Evolutionary conservation across 2,888 invertebrate genomes (phyloP), one percentile per base, ranked within the genome.

Genomic region (Caenorhabditis sinica): DNA sequence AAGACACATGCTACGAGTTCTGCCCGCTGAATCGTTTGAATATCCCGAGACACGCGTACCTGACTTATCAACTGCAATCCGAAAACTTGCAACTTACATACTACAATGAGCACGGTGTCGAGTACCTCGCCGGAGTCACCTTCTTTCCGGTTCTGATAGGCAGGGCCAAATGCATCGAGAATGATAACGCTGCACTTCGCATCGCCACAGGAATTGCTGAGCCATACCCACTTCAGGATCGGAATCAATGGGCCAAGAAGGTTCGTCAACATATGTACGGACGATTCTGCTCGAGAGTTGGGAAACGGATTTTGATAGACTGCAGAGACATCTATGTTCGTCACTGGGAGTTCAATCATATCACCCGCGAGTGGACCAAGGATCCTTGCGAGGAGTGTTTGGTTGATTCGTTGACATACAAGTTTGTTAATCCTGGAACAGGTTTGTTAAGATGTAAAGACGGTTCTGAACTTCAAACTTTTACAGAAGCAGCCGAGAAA

Each of bases 121-220:
- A 30, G 2, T 51, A 28, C n/a, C 53, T 71, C 9, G 71, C 71
- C 28, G 71, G 71, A 15, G 23, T 71, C 28, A 43, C 43, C 28
- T 51, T 33, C 33, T 51, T 28, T 28, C 56, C 56, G 9, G 25
- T 56, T 4, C 28, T 28, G 28, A 56, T 15, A 28, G 25, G 49
- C 5, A 49, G 20, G 11, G 49, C 56, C 11, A 56, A 56, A 23
- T 28, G 56, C 28, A 25, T 56, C 15, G 28, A 56, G 15, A 56
- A 56, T 23, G 56, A 56, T 15, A 15, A 28, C 2, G 63, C 63
- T 25, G 43, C 45, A 4, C 6, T 65, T 1, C 23, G 40, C 15
- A 13, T 28, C 6, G 63, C 45, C 3, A 15, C 23, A 1, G 45
- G 25, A 25, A 40, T 40, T 2, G 2, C 15, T 2, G 63, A 65